Base-by-base conservation (phyloP, 2,113 vertebrate species). In the Chloroceryle aenea region DNA sequence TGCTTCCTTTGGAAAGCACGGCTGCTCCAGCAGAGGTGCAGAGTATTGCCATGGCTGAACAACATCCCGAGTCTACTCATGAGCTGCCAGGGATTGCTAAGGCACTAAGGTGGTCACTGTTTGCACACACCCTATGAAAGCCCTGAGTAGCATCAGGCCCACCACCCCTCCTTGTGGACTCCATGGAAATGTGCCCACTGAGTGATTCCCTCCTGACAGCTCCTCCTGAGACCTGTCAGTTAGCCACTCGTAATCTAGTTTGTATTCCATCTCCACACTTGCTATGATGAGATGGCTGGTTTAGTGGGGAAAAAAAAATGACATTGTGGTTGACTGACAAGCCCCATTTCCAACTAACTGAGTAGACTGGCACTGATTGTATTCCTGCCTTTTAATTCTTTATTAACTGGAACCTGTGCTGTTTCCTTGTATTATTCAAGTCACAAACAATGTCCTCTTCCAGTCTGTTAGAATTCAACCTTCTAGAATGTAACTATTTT, bases 321-420 rank as follows among this genome's bases (percentile, higher is more conserved):
- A 71, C 69, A 71, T 74, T 53, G 50, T 48, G 45, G 27, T 78
- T 82, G 94, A 89, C 69, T 94, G 92, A 87, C 88, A 78, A 71
- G 85, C 75, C 45, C 81, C 42, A 71, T 77, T 93, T 85, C 74
- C 74, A 88, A 61, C 0, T 2, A 87, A 82, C 69, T 74, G 19
- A 5, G 6, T 22, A 40, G 78, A 3, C 62, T 79, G 71, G 42
- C 74, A 85, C 18, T 4, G 29, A 83, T 77, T 75, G 14, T 26
- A 55, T 64, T 40, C 62, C 83, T 82, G 58, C 38, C 58, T 71
- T 90, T 90, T 72, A 76, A 77, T 94, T 86, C 89, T 83, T 92
- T 52, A 84, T 94, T 86, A 92, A 56, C 91, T 76, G n/a, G 26
- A 76, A 68, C 72, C 63, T 18, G 34, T 36, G 45, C 43, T 84